Conservation (phyloP, 2,888 invertebrate genomes). For the Auanema sp. region DNA sequence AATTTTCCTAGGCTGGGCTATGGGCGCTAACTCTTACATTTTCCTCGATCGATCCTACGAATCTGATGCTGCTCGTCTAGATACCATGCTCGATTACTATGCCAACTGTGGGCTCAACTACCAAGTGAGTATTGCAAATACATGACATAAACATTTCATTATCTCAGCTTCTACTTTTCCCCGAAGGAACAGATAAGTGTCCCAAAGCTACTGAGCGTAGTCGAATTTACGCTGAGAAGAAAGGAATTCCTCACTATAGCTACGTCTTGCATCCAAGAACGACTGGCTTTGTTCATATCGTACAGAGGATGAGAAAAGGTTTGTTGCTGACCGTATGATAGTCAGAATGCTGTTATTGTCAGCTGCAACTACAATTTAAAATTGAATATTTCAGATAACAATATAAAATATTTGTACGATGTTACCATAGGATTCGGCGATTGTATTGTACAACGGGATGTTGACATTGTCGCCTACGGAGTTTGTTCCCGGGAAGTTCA, state of each 20-base stretch:
- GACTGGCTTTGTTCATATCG: conserved; percentile 73
- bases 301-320: conserved; percentile 69
- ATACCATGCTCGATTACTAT: conserved; percentile 77
- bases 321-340: conserved; percentile 20
- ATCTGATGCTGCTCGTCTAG: conserved; percentile 74
- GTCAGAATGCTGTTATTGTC: not conserved
- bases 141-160: not conserved
- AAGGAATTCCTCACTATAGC: conserved; percentile 72
- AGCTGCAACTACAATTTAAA: not conserved
- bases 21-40: conserved; percentile 83
- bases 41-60: conserved; percentile 83
- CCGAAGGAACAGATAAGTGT: conserved; percentile 85
- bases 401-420: conserved; percentile 79
- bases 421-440: conserved; percentile 79
- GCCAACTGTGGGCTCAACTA: conserved; percentile 72
- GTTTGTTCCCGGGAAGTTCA: conserved; percentile 77
- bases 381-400: conserved; percentile 67
- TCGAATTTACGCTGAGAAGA: conserved; percentile 73
- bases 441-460: conserved; percentile 77
- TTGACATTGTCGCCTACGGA: conserved; percentile 73
- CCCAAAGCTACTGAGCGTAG: conserved; percentile 74
- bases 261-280: conserved; percentile 83
- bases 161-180: conserved; percentile 76
- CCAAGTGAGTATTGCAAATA: conserved; percentile 60
- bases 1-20: conserved; percentile 71